Base-by-base conservation (phyloP, 1,140 invertebrate species). In the Nymphalis io region DNA sequence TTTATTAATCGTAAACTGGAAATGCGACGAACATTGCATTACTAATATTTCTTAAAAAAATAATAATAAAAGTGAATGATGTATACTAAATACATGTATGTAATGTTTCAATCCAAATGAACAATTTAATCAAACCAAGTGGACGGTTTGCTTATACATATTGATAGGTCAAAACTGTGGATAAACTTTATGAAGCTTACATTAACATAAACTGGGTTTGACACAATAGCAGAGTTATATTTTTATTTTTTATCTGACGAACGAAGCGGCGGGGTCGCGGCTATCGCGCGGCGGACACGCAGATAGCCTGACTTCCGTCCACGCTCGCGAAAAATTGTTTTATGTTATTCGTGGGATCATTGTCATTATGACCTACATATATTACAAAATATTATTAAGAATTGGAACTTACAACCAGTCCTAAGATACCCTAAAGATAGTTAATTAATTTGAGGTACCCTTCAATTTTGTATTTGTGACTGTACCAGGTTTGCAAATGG, bases 251-350 rank as follows among this genome's bases (percentile, higher is more conserved):
- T 61, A 58, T 55, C 68, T 74, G 75, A 75, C 27, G 27, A 33
- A 8, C 27, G 27, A 33, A 80, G 82, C 83, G 40, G 71, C 68
- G 46, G 60, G 60, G 77, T 61, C 63, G 63, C 46, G 60, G 46
- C 60, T 83, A 85, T 85, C 83, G 51, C 51, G 20, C 48, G 70
- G 76, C 80, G 80, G 80, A 79, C 77, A 73, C 75, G n/a, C 33
- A 46, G 73, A 79, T 76, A 74, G 64, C 66, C 59, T 15, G 20
- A 76, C 75, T 85, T 85, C 83, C 83, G 83, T 80, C 75, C 64
- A 40, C 63, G 33, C 58, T 39, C 62, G 71, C 76, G 46, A 70
- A 70, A 70, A 46, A 58, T 46, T n/a, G 39, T 64, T 60, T 44
- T 61, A 33, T 16, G 33, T 58, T 38, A 48, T 69, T 46, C 42